Conservation (phyloP, 2,888 invertebrate genomes). For the Alviniconcha strummeri region DNA sequence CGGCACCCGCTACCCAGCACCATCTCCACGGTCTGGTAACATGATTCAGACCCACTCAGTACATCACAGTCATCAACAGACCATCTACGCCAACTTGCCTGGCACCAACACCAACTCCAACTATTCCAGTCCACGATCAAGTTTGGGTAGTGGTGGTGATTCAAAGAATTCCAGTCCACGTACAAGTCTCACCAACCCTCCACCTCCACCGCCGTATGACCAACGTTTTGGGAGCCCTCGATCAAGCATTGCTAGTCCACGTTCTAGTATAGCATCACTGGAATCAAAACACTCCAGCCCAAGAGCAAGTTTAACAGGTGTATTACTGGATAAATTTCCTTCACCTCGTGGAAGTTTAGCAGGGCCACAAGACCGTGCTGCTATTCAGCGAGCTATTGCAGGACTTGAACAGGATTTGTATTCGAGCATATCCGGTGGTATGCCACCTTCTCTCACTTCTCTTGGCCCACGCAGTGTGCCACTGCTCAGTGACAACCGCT, state of each 20-base stretch:
- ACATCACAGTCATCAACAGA: conserved; percentile 38
- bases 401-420: conserved; percentile 38
- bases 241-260: conserved; percentile 61
- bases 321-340: conserved; percentile 68
- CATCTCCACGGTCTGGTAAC: conserved; percentile 33
- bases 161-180: conserved; percentile 67
- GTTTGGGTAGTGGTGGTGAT: conserved; percentile 65
- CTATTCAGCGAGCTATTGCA: conserved; percentile 36
- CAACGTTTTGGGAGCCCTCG: conserved; percentile 55
- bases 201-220: conserved; percentile 60
- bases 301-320: conserved; percentile 63
- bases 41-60: conserved; percentile 44
- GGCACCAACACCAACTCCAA: conserved; percentile 39
- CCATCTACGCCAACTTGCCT: conserved; percentile 39
- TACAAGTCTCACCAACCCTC: conserved; percentile 59
- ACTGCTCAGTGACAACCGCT: conserved; percentile 56
- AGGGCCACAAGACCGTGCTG: conserved; percentile 52
- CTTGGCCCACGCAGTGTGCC: conserved; percentile 44
- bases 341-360: conserved; percentile 73
- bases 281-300: conserved; percentile 76
- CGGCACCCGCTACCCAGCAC: conserved; percentile 47
- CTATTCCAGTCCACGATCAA: conserved; percentile 72
- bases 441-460: conserved; percentile 45
- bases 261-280: conserved; percentile 72
- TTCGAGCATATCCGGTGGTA: conserved; percentile 23